Evolutionary conservation across 2,797 vertebrate genomes (phyloP), one percentile per base, ranked within the genome.

Genomic region (Tarsius wallacei): DNA sequence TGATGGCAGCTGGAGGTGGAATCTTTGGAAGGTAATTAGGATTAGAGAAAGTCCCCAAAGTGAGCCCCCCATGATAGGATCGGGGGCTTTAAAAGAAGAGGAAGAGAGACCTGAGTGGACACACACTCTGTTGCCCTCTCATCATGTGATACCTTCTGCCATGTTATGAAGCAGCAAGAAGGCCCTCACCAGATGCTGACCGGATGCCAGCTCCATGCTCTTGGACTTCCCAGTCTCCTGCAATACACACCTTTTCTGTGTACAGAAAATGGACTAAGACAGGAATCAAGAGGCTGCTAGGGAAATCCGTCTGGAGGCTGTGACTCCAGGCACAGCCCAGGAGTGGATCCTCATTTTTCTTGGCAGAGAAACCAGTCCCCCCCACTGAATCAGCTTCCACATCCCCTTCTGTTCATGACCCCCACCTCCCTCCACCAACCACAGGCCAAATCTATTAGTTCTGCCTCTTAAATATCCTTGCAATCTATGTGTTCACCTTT

Each of bases 341-440:
- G 5, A 31, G 61, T 17, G 21, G 15, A 31, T 16, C 2, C 8
- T 24, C 55, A 5, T 73, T 55, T 17, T 78, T 21, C 9, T 78
- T 36, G 26, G 66, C 55, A 31, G 71, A 5, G 90, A 68, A 77
- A 24, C 16, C 0, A 2, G 73, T 17, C 5, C 7, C 21, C 33
- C 49, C 21, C 24, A 16, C 14, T n/a, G n/a, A 42, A 15, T 61
- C 19, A 24, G 21, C 59, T 33, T 55, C 87, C 61, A 15, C 24
- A n/a, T 8, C n/a, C 14, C 3, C 28, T 71, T n/a, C 12, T 19
- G 1, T 28, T n/a, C 10, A 2, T 7, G 0, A 3, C 8, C 49
- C 0, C 11, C 13, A 12, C 5, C 17, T 51, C 31, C 7, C 36
- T 12, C 4, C 2, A 8, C 9, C 51, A 51, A 17, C 36, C 17